Base-by-base conservation (phyloP, 2,888 invertebrate species). In the Sinopyrophorus schimmeli region DNA sequence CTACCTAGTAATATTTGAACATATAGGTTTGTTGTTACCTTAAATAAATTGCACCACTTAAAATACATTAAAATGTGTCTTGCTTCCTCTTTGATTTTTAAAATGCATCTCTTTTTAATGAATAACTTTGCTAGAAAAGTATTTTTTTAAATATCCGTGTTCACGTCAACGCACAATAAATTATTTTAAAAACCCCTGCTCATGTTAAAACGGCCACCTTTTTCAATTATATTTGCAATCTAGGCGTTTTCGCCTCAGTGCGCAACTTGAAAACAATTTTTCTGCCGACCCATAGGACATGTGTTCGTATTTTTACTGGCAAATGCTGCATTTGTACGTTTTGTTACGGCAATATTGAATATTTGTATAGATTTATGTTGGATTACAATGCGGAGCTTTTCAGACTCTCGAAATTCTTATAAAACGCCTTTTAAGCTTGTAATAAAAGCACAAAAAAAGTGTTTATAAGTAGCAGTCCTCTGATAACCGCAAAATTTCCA, bases 221-320 rank as follows among this genome's bases (percentile, higher is more conserved):
- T 70, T 71, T 71, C 72, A 72, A 71, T 72, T 72, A 72, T 69
- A 68, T 68, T 67, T 68, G 67, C 70, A 71, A 72, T 71, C 69
- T 70, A 69, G 65, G 63, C 67, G 63, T 66, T 71, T 64, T 68
- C 70, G 69, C 68, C 62, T 65, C 62, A 63, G 52, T 66, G 69
- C 63, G 57, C 62, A 66, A 65, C 64, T 63, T 65, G 60, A 69
- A 69, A 68, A 69, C 66, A 62, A 58, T 67, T 65, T 66, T 65
- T 62, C 63, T 64, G 58, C 57, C 61, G 61, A 63, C 61, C 63
- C 62, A 64, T 53, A 58, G 62, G 65, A 66, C 66, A 66, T 66
- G 64, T 66, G 65, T 64, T 64, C 60, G 37, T 35, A 43, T 52
- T 55, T 54, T 49, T 46, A 47, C 52, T 46, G 52, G 49, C 55